phyloP scores from a whole-genome alignment of 2,888 invertebrate genomes.

The Stegana nigrithorax region DNA sequence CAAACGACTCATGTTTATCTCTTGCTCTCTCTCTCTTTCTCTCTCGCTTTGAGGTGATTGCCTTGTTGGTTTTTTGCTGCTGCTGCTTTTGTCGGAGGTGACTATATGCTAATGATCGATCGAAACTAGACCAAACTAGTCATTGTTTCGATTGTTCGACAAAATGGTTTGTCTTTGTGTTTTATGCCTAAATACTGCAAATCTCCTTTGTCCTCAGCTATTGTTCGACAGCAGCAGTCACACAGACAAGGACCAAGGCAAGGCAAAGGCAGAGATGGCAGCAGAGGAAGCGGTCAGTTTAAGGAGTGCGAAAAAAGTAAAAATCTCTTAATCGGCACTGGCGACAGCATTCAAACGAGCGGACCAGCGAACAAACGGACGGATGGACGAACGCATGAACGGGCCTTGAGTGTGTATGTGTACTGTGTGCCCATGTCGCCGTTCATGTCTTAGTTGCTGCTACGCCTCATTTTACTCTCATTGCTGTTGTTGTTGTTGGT shows the following conservation, averaged over 20 bases:
- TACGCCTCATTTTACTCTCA: neutral
- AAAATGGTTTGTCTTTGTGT: constrained; percentile 36
- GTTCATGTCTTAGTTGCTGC: constrained; percentile 28
- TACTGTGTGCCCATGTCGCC: constrained; percentile 24
- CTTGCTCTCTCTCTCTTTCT: neutral
- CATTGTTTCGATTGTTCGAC: constrained; percentile 55
- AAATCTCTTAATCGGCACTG: constrained; percentile 64
- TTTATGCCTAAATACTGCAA: constrained; percentile 49
- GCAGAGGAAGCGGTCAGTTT: constrained; percentile 22
- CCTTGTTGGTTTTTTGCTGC: neutral
- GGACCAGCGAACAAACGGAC: no score
- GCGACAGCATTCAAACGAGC: constrained; percentile 56
- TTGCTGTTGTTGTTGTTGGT: constrained; percentile 24
- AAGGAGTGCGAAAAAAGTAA: constrained; percentile 51
- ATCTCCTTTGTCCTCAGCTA: constrained; percentile 37
- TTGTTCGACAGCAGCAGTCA: constrained; percentile 9
- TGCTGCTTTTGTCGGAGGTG: constrained; percentile 31
- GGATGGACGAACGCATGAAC: no score
- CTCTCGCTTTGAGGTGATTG: neutral
- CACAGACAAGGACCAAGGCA: no score
- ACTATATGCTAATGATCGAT: constrained; percentile 60
- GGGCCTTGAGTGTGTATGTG: neutral
- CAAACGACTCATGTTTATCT: constrained; percentile 35
- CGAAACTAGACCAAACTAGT: constrained; percentile 46
- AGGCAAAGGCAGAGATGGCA: neutral